A percentile compares a stretch with the other conserved stretches of the same genome.
These are phyloP conservation scores for Zaprionus nigranus DNA, from an alignment of 1,140 invertebrate species.

Conservation along the genomic window DNA sequence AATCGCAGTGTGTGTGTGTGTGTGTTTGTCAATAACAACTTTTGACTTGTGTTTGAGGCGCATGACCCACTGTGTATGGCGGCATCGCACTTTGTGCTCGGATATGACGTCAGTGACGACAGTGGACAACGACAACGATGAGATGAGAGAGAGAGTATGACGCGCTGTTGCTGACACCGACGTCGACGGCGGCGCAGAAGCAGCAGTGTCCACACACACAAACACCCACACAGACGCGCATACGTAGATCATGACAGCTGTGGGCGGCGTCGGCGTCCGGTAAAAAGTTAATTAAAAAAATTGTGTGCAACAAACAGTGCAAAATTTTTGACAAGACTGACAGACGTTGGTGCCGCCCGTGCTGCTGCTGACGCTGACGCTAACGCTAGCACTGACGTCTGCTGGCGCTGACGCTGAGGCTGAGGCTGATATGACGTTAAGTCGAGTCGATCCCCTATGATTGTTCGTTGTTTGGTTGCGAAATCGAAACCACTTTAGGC, in stretches of 20 bases:
- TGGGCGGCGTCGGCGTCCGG: slow-evolving; percentile 43
- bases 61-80: slow-evolving; percentile 30
- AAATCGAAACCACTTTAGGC: slow-evolving; percentile 78
- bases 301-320: slow-evolving; percentile 40
- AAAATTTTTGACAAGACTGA: slow-evolving; percentile 55
- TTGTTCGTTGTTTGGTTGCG: slow-evolving; percentile 50
- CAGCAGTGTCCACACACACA: slow-evolving; percentile 37
- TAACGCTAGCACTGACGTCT: slow-evolving; percentile 12
- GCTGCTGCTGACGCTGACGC: slow-evolving; percentile 8
- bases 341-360: background rate
- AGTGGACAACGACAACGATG: slow-evolving; percentile 21
- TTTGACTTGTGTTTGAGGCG: slow-evolving; percentile 14
- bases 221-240: slow-evolving; percentile 5
- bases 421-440: slow-evolving; percentile 63
- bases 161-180: background rate
- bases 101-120: slow-evolving; percentile 47
- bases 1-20: background rate
- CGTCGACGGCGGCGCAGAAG: slow-evolving; percentile 53
- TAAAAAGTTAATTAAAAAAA: slow-evolving; percentile 71
- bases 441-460: slow-evolving; percentile 33
- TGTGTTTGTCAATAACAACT: slow-evolving; percentile 31
- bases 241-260: slow-evolving; percentile 40
- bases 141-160: slow-evolving; percentile 22
- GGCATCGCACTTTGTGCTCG: slow-evolving; percentile 41
- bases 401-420: slow-evolving; percentile 51